Percentiles rank a stretch among this genome's conserved stretches.
phyloP scores from a whole-genome alignment of 2,888 invertebrate genomes.

The Hedychridium roseum region DNA sequence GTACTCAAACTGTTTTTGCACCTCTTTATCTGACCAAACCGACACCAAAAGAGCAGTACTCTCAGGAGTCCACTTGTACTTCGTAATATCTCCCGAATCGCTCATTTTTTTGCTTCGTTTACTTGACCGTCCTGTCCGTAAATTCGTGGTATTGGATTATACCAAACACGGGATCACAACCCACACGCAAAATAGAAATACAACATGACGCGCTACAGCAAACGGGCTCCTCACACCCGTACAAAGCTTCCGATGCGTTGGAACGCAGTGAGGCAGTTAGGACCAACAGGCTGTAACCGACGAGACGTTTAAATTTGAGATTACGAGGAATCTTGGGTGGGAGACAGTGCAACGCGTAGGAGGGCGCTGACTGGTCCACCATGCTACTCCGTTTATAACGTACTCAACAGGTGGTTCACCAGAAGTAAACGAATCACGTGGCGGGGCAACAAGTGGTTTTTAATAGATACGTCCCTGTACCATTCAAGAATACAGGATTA shows the following conservation, averaged over 20 bases:
- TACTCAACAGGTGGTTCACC: not conserved
- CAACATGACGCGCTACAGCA: conserved; percentile 1
- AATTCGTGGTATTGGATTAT: no score
- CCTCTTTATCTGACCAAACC: conserved; percentile 60
- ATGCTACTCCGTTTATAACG: not conserved
- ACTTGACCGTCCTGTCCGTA: no score
- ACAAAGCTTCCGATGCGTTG: not conserved
- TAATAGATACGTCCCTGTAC: not conserved
- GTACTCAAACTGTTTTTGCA: conserved; percentile 59
- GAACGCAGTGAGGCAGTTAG: not conserved
- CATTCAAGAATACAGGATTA: no score
- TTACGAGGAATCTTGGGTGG: conserved; percentile 22
- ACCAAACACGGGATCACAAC: no score
- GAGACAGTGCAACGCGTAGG: conserved; percentile 9
- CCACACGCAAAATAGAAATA: no score
- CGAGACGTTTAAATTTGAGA: conserved; percentile 33
- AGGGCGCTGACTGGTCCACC: not conserved
- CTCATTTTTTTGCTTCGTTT: no score
- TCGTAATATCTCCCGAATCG: conserved; percentile 47
- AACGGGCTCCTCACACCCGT: conserved; percentile 5
- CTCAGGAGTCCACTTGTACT: conserved; percentile 61
- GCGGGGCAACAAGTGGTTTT: not conserved
- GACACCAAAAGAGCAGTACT: conserved; percentile 59
- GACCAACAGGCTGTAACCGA: conserved; percentile 24
- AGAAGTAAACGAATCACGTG: not conserved